Conservation (phyloP, 2,113 vertebrate species). For the Odocoileus hemionus region DNA sequence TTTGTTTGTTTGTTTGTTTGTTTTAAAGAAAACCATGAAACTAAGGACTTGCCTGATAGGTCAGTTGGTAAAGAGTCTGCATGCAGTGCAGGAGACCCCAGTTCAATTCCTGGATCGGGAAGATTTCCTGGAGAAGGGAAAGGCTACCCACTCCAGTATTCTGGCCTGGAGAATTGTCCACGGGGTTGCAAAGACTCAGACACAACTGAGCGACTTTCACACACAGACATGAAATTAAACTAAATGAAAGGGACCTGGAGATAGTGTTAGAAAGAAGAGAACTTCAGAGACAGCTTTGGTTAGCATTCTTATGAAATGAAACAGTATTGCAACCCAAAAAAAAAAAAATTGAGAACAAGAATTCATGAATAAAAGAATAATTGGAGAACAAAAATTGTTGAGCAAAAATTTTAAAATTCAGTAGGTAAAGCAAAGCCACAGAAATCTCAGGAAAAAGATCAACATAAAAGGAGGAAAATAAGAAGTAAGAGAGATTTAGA, state of each 20-base stretch:
- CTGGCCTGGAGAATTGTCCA: not conserved
- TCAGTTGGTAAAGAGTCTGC: not conserved
- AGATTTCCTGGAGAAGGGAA: not conserved
- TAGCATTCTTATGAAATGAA: not conserved
- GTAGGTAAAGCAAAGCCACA: not conserved
- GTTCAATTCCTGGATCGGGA: not conserved
- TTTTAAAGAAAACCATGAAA: not conserved
- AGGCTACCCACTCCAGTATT: not conserved
- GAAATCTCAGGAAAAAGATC: not conserved
- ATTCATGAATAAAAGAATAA: not conserved
- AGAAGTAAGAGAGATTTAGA: not conserved
- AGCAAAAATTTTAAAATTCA: not conserved
- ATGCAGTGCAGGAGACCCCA: not conserved
- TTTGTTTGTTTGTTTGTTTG: not conserved
- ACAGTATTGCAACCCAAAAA: not conserved
- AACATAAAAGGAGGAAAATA: not conserved
- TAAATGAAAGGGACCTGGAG: not conserved
- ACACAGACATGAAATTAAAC: not conserved
- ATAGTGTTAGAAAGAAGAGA: not conserved
- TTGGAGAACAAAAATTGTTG: not conserved
- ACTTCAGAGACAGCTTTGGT: not conserved
- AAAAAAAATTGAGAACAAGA: not conserved
- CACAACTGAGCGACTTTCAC: not conserved
- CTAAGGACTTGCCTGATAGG: not conserved
- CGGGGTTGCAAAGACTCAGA: not conserved